Conservation (phyloP, 2,888 invertebrate species). For the Erebia aethiops region DNA sequence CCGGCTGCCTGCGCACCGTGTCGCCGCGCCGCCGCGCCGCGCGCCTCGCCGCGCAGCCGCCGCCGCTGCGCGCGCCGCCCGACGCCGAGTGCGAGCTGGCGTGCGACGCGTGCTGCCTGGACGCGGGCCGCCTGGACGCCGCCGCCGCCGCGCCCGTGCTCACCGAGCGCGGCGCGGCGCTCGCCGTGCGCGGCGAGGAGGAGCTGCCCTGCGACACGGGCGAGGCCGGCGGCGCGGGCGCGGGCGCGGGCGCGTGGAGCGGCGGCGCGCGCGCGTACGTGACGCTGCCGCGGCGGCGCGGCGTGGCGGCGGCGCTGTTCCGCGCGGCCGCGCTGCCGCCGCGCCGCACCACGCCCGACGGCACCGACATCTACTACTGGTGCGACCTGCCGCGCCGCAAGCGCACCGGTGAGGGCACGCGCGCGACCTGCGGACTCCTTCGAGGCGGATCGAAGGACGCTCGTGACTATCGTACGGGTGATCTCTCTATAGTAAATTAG, state of each 20-base stretch:
- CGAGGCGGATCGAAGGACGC: no score
- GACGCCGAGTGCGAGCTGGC: conserved; percentile 81
- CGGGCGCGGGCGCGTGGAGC: conserved; percentile 40
- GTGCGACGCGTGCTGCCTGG: conserved; percentile 70
- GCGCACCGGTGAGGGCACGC: conserved; percentile 74
- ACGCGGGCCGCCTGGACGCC: conserved; percentile 53
- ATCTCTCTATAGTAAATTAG: no score
- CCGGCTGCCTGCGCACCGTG: conserved; percentile 77
- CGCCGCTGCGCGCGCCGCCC: conserved; percentile 49
- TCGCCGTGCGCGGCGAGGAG: conserved; percentile 73
- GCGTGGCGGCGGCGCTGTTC: conserved; percentile 60
- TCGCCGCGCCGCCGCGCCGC: conserved; percentile 55
- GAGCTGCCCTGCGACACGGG: conserved; percentile 77
- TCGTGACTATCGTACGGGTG: no score
- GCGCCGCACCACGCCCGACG: conserved; percentile 90
- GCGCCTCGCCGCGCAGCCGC: conserved; percentile 55
- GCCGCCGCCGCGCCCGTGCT: conserved; percentile 55
- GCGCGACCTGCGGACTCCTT: no score
- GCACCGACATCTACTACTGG: conserved; percentile 94
- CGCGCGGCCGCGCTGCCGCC: conserved; percentile 83
- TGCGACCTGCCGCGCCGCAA: conserved; percentile 88
- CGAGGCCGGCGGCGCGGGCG: conserved; percentile 46
- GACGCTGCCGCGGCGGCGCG: conserved; percentile 74
- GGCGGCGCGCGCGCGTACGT: conserved; percentile 73
- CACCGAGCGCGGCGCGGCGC: conserved; percentile 80